Percentiles rank a stretch among this genome's conserved stretches.
These are phyloP conservation scores for Brachionus manjavacas DNA, from an alignment of 1,140 invertebrate species.

Conservation along the genomic window DNA sequence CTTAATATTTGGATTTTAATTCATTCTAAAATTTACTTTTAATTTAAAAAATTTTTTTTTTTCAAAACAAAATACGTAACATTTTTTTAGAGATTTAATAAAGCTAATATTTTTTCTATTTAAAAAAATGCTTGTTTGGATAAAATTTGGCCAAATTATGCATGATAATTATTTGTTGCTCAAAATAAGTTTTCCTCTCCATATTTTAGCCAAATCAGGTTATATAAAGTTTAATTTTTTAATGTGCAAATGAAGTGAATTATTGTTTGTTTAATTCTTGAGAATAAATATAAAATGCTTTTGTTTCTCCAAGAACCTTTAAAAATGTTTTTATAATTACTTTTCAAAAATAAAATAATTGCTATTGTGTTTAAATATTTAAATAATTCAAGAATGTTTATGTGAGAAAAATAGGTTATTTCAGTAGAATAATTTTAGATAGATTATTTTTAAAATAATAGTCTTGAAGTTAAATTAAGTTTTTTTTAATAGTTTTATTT, in stretches of 20 bases:
- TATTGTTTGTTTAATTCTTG: neutral
- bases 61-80: too few species aligned
- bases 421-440: neutral
- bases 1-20: neutral
- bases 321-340: neutral
- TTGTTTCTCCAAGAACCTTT: neutral
- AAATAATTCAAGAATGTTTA: neutral
- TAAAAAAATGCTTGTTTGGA: neutral
- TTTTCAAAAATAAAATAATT: neutral
- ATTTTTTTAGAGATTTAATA: neutral
- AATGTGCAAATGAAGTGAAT: neutral
- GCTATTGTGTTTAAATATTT: neutral
- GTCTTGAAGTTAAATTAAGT: neutral
- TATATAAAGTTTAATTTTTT: neutral
- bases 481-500: neutral
- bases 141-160: neutral
- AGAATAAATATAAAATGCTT: neutral
- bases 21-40: neutral
- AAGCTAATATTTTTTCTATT: neutral
- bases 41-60: too few species aligned
- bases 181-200: neutral
- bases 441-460: neutral
- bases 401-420: neutral
- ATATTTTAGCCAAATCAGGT: neutral
- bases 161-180: neutral